Conservation (phyloP, 2,888 invertebrate genomes). For the Callinectes sapidus region DNA sequence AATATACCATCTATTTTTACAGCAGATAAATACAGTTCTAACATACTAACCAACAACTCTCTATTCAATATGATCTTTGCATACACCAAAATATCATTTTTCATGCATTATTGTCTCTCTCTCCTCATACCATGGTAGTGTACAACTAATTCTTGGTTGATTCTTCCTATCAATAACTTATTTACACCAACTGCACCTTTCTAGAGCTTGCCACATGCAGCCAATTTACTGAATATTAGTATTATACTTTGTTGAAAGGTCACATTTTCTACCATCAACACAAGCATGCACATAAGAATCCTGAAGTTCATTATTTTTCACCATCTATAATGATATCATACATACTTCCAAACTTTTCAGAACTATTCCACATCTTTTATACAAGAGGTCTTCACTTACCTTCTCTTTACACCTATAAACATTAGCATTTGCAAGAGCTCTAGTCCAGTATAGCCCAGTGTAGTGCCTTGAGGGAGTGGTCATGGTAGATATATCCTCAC, state of each 20-base stretch:
- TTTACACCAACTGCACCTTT: background rate
- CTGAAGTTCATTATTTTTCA: too few relatives aligned
- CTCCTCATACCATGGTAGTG: too few relatives aligned
- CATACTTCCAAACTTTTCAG: background rate
- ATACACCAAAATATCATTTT: too few relatives aligned
- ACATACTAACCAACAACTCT: too few relatives aligned
- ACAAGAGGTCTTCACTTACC: background rate
- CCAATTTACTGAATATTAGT: background rate
- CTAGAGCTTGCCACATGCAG: background rate
- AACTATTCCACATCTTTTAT: background rate
- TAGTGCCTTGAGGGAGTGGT: background rate
- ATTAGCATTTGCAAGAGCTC: background rate
- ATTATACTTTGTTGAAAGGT: background rate
- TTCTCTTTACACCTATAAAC: background rate
- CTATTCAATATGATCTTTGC: too few relatives aligned
- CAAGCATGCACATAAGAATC: background rate
- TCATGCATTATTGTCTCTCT: too few relatives aligned
- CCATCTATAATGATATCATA: background rate
- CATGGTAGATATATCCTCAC: too few relatives aligned
- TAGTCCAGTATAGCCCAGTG: background rate
- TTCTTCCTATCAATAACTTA: background rate
- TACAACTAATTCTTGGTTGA: too few relatives aligned
- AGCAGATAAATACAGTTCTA: too few relatives aligned
- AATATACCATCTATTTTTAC: too few relatives aligned
- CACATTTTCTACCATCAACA: background rate